These are phyloP conservation scores for Ectemnius continuus DNA, from an alignment of 2,888 invertebrate species.

Conservation along the genomic window DNA sequence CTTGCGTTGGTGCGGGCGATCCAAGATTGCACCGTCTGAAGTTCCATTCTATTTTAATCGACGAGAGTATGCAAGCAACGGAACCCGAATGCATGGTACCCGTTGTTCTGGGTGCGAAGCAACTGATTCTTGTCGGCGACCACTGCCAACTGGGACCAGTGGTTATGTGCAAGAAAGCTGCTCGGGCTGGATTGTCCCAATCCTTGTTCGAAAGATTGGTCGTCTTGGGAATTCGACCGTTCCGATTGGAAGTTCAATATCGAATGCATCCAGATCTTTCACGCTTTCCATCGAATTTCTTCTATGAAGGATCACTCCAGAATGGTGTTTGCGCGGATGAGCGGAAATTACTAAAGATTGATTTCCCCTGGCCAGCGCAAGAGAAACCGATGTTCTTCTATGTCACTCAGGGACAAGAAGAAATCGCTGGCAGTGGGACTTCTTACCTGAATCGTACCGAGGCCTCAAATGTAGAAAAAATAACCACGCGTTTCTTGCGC, in stretches of 20 bases:
- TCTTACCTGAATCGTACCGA: conserved; percentile 99
- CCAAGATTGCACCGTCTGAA: conserved; percentile 94
- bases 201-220: conserved; percentile 98
- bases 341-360: conserved; percentile 91
- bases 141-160: conserved; percentile 99
- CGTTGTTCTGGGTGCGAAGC: conserved; percentile 97
- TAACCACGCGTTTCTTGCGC: conserved; percentile 95
- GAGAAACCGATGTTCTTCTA: conserved; percentile 99
- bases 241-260: conserved; percentile 98
- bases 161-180: conserved; percentile 99
- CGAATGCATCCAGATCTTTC: conserved; percentile 99
- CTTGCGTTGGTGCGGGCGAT: conserved; percentile 99
- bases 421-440: conserved; percentile 98
- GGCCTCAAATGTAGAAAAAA: conserved; percentile 98
- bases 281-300: conserved; percentile 99
- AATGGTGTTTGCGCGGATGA: conserved; percentile 99
- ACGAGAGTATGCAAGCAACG: conserved; percentile 98
- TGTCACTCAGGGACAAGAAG: conserved; percentile 98
- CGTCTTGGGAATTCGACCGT: conserved; percentile 97
- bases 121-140: conserved; percentile 98
- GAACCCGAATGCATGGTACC: conserved; percentile 99
- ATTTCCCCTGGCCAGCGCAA: conserved; percentile 98
- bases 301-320: conserved; percentile 99
- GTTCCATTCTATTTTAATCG: conserved; percentile 97
- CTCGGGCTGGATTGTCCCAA: conserved; percentile 97